Evolutionary conservation across 1,140 invertebrate genomes (phyloP).

Genomic region (Lepidurus arcticus): DNA sequence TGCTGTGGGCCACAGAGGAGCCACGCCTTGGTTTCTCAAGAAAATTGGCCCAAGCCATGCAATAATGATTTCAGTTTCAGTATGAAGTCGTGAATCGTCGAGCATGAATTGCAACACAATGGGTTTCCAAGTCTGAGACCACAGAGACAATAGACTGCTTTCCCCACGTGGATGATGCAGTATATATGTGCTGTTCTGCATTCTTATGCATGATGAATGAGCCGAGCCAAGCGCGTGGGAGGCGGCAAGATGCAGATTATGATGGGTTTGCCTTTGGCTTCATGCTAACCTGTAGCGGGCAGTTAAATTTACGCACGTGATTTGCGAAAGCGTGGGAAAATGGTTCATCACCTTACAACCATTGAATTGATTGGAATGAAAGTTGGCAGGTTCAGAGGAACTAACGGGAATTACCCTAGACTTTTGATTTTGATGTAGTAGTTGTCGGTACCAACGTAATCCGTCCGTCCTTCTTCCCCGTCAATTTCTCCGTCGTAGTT

Average conservation of each 20-base stretch:
- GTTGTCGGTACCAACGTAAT: not conserved
- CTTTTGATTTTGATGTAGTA: not conserved
- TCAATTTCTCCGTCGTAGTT: not conserved
- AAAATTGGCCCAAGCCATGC: slow-evolving; percentile 12
- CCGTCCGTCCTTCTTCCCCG: not conserved
- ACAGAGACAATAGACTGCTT: not conserved
- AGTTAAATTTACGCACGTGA: not conserved
- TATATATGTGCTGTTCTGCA: not conserved
- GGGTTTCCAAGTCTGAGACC: not conserved
- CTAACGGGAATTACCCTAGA: not conserved
- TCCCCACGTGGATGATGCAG: slow-evolving; percentile 12
- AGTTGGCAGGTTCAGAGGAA: not conserved
- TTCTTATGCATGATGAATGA: slow-evolving; percentile 22
- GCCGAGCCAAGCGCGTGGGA: not conserved
- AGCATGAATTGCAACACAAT: slow-evolving; percentile 12
- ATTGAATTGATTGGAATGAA: slow-evolving; percentile 5
- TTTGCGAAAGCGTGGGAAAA: slow-evolving; percentile 12
- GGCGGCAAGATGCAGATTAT: not conserved
- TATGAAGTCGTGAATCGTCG: not conserved
- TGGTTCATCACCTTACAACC: not conserved
- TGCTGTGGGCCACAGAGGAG: not conserved
- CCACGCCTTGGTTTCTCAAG: slow-evolving; percentile 1
- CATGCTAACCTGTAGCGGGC: not conserved
- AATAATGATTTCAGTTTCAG: not conserved
- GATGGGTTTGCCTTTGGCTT: not conserved